A percentile compares a stretch with the other conserved stretches of the same genome.
phyloP scores from a whole-genome alignment of 1,140 invertebrate species.

The Semibalanus balanoides region DNA sequence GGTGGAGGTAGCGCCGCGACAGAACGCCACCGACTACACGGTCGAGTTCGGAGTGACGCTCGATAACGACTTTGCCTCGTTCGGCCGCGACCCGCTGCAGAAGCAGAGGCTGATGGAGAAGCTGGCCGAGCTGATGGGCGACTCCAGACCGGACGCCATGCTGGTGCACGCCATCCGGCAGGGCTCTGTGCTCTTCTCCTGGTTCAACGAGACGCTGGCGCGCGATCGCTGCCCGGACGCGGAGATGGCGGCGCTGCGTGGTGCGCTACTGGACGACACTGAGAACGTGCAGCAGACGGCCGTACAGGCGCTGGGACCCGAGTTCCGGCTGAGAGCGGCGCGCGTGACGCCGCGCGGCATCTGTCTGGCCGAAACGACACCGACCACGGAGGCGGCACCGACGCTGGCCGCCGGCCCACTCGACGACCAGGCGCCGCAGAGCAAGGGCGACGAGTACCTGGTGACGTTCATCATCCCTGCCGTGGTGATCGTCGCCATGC shows the following conservation, averaged over 20 bases:
- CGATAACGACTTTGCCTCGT: background rate
- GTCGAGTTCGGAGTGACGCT: background rate
- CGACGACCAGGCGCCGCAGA: slow-evolving; percentile 37
- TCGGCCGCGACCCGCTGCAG: background rate
- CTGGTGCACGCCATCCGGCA: slow-evolving; percentile 45
- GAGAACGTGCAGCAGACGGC: slow-evolving; percentile 41
- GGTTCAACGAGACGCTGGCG: slow-evolving; percentile 57
- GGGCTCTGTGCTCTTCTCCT: slow-evolving; percentile 44
- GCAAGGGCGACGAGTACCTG: slow-evolving; percentile 54
- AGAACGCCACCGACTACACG: background rate
- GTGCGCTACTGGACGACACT: slow-evolving; percentile 38
- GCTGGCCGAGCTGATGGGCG: slow-evolving; percentile 54
- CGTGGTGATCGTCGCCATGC: slow-evolving; percentile 74
- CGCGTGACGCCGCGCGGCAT: slow-evolving; percentile 50
- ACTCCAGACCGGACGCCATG: slow-evolving; percentile 53
- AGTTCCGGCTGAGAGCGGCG: slow-evolving; percentile 60
- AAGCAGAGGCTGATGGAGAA: slow-evolving; percentile 41
- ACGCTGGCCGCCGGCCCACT: slow-evolving; percentile 52
- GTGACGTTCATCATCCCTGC: slow-evolving; percentile 81
- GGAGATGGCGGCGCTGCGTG: slow-evolving; percentile 52
- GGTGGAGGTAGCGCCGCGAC: background rate
- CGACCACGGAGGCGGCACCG: slow-evolving; percentile 44
- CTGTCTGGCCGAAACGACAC: slow-evolving; percentile 43
- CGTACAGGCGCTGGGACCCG: slow-evolving; percentile 52
- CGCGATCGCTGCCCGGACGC: slow-evolving; percentile 53